Base-by-base conservation (phyloP, 2,113 vertebrate genomes). In the Lamprotornis superbus region DNA sequence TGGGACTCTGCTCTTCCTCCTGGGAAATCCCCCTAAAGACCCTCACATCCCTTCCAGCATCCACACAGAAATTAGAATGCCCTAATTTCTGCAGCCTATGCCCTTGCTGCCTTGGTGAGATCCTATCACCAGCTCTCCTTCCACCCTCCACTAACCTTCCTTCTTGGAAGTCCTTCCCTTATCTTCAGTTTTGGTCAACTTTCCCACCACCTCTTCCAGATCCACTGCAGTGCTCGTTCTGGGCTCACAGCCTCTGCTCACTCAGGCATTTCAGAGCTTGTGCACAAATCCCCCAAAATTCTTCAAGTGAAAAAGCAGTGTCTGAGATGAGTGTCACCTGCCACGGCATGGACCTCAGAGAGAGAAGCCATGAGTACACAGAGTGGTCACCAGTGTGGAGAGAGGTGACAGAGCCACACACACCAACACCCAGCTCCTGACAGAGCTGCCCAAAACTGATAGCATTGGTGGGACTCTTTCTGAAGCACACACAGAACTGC, bases 21-120 rank as follows among this genome's bases (percentile, higher is more conserved):
- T 20, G 10, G 44, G 71, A 78, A 63, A 69, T 49, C 46, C 12
- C 24, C 21, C 14, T 9, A 31, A 82, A 8, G 15, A 5, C n/a
- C 7, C 52, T 71, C 57, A n/a, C 11, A 39, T 3, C 20, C 63
- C 12, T 37, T 60, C n/a, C 46, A 64, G 79, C 47, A 71, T 3
- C 1, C 0, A 44, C 28, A 37, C 22, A 2, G 3, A 39, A 0
- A 0, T 61, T 28, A 10, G 3, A 15, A 52, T 35, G 22, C 37
- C 37, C 33, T 33, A 9, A 37, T 40, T 80, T 77, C 59, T 1
- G 1, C 3, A 17, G 44, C 33, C 40, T 23, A 63, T 46, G 49
- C 24, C 10, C 20, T n/a, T 40, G 37, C 69, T 39, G 53, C n/a
- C 49, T 47, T 12, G 11, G 12, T 12, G 25, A 44, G 60, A 74